Evolutionary conservation across 1,140 invertebrate genomes (phyloP).

Genomic region (Eriocheir sinensis): DNA sequence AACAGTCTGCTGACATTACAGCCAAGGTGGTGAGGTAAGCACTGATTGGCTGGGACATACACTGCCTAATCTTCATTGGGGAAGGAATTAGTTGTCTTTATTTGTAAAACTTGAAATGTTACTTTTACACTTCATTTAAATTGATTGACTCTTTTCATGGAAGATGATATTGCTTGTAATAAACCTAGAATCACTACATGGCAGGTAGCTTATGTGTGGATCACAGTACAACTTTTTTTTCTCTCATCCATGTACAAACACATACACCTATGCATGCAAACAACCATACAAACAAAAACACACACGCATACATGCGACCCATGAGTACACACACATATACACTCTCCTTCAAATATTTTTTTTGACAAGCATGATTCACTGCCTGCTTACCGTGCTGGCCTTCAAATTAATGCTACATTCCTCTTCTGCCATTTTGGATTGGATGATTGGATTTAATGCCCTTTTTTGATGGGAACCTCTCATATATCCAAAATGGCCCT

Average conservation of each 20-base stretch:
- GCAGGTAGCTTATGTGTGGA: slow-evolving; percentile 22
- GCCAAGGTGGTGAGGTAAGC: slow-evolving; percentile 11
- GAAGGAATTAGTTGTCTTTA: slow-evolving; percentile 1
- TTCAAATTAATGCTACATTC: neutral
- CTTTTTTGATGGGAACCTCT: neutral
- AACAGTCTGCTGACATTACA: slow-evolving; percentile 1
- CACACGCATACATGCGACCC: too few species aligned
- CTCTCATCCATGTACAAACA: neutral
- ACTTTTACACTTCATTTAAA: neutral
- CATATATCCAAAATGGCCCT: neutral
- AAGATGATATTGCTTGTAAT: slow-evolving; percentile 26
- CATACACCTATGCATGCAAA: neutral
- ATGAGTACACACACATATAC: neutral
- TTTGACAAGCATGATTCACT: slow-evolving; percentile 13
- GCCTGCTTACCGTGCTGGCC: slow-evolving; percentile 18
- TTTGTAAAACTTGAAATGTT: neutral
- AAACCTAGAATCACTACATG: slow-evolving; percentile 25
- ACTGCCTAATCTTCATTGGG: neutral
- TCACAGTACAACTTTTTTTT: neutral
- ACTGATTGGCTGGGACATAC: neutral
- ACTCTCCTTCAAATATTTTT: too few species aligned
- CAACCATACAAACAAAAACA: too few species aligned
- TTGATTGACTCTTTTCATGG: slow-evolving; percentile 26
- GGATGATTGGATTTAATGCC: neutral
- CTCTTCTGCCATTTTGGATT: neutral